A percentile compares a stretch with the other conserved stretches of the same genome.
Conservation (phyloP, 2,888 invertebrate species). For the Andrena hattorfiana region DNA sequence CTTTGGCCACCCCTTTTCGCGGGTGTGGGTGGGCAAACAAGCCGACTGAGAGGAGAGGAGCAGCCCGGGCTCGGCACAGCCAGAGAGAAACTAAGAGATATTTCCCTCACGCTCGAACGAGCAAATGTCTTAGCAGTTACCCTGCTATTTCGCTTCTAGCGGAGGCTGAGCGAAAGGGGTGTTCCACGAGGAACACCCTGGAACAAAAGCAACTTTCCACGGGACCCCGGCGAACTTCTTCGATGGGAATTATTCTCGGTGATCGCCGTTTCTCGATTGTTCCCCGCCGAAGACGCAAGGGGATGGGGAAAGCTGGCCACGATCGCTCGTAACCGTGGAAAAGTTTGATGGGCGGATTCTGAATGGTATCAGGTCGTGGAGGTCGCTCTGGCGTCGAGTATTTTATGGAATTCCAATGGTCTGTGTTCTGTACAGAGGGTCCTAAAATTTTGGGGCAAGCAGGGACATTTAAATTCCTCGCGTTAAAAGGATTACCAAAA, state of each 20-base stretch:
- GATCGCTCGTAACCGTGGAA: not conserved
- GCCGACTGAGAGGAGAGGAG: slow-evolving; percentile 12
- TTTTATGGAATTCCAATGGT: slow-evolving; percentile 8
- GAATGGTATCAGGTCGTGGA: not conserved
- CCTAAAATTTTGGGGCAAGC: no score
- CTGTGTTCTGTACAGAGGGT: not conserved
- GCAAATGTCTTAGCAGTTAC: slow-evolving; percentile 54
- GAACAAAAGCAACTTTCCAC: slow-evolving; percentile 39
- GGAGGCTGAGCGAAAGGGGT: slow-evolving; percentile 36
- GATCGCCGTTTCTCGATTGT: slow-evolving; percentile 19
- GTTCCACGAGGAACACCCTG: slow-evolving; percentile 11
- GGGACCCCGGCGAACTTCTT: slow-evolving; percentile 17
- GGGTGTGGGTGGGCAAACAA: slow-evolving; percentile 38
- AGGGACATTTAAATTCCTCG: no score
- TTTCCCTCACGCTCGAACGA: slow-evolving; percentile 57
- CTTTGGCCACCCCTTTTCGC: slow-evolving; percentile 59
- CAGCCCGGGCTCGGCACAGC: not conserved
- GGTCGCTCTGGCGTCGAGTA: not conserved
- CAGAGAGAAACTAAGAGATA: slow-evolving; percentile 56
- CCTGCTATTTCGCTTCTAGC: slow-evolving; percentile 41
- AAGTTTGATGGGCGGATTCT: slow-evolving; percentile 31
- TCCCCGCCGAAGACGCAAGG: not conserved
- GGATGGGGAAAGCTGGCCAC: not conserved
- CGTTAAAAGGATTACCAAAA: no score
- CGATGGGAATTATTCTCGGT: slow-evolving; percentile 29